Percentiles rank a stretch among this genome's conserved stretches.
Conservation (phyloP, 2,113 vertebrate species). For the Oxygymnocypris stewartii region DNA sequence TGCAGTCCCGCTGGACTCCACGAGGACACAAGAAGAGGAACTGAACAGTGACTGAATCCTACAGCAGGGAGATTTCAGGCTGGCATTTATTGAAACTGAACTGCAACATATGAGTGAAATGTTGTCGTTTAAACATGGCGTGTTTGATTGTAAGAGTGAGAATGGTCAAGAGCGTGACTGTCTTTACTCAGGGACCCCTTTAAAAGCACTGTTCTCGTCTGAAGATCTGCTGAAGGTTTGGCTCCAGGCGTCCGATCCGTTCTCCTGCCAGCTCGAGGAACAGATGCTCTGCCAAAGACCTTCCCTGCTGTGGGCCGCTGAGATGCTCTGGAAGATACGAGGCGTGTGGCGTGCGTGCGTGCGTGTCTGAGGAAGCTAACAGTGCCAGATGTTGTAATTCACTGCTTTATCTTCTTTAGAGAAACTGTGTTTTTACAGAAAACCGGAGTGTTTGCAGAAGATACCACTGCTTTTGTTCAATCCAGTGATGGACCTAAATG, state of each 20-base stretch:
- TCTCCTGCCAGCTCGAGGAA: neutral
- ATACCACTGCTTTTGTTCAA: neutral
- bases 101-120: no score
- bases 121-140: neutral
- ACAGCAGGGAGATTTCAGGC: neutral
- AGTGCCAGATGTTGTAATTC: neutral
- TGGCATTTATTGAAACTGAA: no score
- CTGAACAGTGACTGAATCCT: neutral
- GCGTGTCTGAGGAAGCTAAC: neutral
- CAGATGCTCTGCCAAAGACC: neutral
- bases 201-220: neutral
- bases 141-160: neutral
- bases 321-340: neutral
- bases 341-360: neutral
- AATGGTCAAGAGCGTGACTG: neutral
- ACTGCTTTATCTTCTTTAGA: neutral
- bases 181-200: neutral
- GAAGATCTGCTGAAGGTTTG: neutral
- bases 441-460: neutral
- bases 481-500: neutral
- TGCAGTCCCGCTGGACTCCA: no score
- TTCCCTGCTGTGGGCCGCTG: neutral
- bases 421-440: neutral
- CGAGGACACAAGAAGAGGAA: neutral
- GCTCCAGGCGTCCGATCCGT: neutral